A percentile compares a stretch with the other conserved stretches of the same genome.
Conservation (phyloP, 2,888 invertebrate genomes). For the Chrysotoxum bicinctum region DNA sequence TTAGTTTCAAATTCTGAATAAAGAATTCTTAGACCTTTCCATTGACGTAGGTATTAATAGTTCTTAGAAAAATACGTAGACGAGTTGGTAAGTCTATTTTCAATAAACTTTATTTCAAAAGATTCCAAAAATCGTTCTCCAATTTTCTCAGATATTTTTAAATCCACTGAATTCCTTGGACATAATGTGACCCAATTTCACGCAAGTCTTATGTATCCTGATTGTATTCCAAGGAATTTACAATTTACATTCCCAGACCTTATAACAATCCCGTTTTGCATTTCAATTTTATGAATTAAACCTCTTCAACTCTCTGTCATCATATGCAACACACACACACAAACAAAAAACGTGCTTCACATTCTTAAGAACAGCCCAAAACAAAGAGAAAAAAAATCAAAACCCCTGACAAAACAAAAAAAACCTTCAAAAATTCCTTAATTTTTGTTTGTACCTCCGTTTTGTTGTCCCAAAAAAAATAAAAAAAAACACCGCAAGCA, state of each 20-base stretch:
- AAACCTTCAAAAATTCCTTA: conserved; percentile 36
- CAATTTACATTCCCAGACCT: conserved; percentile 1
- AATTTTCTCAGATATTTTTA: no score
- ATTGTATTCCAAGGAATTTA: neutral
- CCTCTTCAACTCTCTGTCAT: neutral
- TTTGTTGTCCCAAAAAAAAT: conserved; percentile 9
- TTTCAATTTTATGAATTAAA: conserved; percentile 37
- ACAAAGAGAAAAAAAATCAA: neutral
- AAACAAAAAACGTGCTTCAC: conserved; percentile 47
- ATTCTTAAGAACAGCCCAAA: conserved; percentile 43
- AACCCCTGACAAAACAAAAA: neutral
- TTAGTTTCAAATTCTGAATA: no score
- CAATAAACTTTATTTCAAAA: no score
- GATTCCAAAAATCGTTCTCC: no score
- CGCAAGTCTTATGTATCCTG: neutral
- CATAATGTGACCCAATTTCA: neutral
- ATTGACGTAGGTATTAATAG: no score
- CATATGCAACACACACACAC: conserved; percentile 4
- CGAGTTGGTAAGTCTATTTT: no score
- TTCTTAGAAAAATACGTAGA: no score
- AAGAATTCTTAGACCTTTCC: no score
- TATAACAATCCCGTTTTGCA: conserved; percentile 16
- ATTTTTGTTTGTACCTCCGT: neutral
- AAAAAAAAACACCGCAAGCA: conserved; percentile 14
- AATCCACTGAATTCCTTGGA: no score